These are phyloP conservation scores for Emmelina monodactyla DNA, from an alignment of 2,888 invertebrate genomes.

Conservation along the genomic window DNA sequence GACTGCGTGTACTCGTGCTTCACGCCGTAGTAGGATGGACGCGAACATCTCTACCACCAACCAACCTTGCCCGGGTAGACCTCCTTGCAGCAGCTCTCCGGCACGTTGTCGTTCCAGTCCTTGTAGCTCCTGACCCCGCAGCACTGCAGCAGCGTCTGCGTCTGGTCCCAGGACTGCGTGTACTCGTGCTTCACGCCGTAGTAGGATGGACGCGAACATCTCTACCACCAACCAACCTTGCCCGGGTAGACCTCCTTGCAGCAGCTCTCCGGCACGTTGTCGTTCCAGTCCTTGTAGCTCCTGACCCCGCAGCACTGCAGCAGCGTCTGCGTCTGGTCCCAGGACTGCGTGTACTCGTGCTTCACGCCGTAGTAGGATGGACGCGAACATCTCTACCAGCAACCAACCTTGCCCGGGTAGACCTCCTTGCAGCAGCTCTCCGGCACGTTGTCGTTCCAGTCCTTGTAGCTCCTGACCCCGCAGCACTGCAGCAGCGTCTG, in stretches of 20 bases:
- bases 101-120: slow-evolving; percentile 79
- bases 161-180: slow-evolving; percentile 86
- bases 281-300: slow-evolving; percentile 79
- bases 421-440: slow-evolving; percentile 79
- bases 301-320: slow-evolving; percentile 86
- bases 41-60: slow-evolving; percentile 84
- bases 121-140: slow-evolving; percentile 81
- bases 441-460: slow-evolving; percentile 79
- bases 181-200: slow-evolving; percentile 76
- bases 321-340: slow-evolving; percentile 88
- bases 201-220: slow-evolving; percentile 78
- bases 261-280: slow-evolving; percentile 77
- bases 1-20: slow-evolving; percentile 76
- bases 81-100: slow-evolving; percentile 80
- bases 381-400: slow-evolving; percentile 81
- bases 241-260: slow-evolving; percentile 72
- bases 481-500: slow-evolving; percentile 87
- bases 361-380: slow-evolving; percentile 77
- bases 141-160: slow-evolving; percentile 84
- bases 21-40: slow-evolving; percentile 76
- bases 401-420: slow-evolving; percentile 64
- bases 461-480: slow-evolving; percentile 77
- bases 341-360: slow-evolving; percentile 77
- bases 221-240: no score
- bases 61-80: slow-evolving; percentile 66